Percentiles rank a stretch among this genome's conserved stretches.
phyloP scores from a whole-genome alignment of 2,113 vertebrate species.

The Elaphurus davidianus region DNA sequence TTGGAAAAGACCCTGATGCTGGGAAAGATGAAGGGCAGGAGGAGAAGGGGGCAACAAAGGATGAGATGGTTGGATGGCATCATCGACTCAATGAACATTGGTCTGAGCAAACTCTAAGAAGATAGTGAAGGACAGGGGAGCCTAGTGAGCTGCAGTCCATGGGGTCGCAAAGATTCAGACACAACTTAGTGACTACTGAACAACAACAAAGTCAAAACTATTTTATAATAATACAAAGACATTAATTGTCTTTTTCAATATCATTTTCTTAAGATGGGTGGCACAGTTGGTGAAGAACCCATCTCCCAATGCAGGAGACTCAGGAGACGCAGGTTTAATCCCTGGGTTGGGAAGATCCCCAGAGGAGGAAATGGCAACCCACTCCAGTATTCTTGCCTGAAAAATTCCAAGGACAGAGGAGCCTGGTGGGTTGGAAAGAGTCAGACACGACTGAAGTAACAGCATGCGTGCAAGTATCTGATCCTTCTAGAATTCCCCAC shows the following conservation, averaged over 20 bases:
- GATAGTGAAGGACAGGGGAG: neutral
- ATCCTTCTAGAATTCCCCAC: neutral
- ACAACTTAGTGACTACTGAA: neutral
- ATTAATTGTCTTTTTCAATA: neutral
- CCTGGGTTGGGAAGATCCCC: neutral
- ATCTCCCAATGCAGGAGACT: neutral
- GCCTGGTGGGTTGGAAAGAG: neutral
- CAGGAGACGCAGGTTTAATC: neutral
- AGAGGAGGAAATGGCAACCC: neutral
- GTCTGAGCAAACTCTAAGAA: neutral
- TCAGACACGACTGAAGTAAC: neutral
- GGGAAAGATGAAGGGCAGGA: neutral
- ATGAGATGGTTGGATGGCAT: neutral
- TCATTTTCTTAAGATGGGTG: neutral
- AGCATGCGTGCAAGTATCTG: neutral
- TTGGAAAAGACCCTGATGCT: neutral
- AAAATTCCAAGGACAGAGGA: neutral
- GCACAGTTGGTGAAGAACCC: neutral
- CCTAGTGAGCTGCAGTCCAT: neutral
- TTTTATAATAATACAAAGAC: neutral
- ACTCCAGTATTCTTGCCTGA: neutral
- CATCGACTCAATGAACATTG: neutral
- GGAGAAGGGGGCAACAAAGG: neutral
- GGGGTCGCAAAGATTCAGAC: neutral
- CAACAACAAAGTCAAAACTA: neutral